A percentile compares a stretch with the other conserved stretches of the same genome.
These are phyloP conservation scores for Chrysomallon squamiferum DNA, from an alignment of 1,140 invertebrate species.

Conservation along the genomic window DNA sequence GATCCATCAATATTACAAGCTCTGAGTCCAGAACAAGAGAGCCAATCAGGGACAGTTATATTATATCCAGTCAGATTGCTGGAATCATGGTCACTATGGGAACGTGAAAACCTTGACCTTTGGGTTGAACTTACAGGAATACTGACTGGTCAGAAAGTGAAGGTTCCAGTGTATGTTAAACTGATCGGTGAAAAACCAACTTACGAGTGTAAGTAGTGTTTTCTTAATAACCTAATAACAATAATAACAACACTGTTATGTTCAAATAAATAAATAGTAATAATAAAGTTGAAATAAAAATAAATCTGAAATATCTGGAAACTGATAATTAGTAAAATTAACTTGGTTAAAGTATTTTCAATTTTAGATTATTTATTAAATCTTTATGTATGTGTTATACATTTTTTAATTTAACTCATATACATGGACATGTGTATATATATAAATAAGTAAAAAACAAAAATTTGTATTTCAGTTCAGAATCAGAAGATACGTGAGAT, in stretches of 20 bases:
- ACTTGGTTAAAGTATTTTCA: background rate
- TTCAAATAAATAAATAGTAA: background rate
- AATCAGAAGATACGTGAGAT: conserved; percentile 24
- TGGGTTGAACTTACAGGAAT: conserved; percentile 40
- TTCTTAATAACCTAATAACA: background rate
- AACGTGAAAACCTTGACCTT: conserved; percentile 47
- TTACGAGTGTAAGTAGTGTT: conserved; percentile 36
- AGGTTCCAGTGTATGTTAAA: conserved; percentile 49
- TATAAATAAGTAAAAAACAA: too few relatives aligned
- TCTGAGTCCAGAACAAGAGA: conserved; percentile 39
- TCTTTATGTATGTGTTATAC: background rate
- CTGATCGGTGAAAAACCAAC: conserved; percentile 52
- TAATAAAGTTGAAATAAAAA: background rate
- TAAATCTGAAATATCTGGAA: background rate
- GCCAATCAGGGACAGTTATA: conserved; percentile 30
- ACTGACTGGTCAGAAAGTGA: conserved; percentile 51
- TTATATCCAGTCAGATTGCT: conserved; percentile 50
- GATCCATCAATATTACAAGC: conserved; percentile 49
- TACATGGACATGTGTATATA: too few relatives aligned
- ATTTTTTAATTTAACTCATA: too few relatives aligned
- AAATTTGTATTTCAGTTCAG: background rate
- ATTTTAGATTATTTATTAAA: background rate
- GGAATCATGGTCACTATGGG: conserved; percentile 43
- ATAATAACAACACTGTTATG: background rate
- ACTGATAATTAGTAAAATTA: background rate